Conservation (phyloP, 2,888 invertebrate genomes). For the Latrodectus elegans region DNA sequence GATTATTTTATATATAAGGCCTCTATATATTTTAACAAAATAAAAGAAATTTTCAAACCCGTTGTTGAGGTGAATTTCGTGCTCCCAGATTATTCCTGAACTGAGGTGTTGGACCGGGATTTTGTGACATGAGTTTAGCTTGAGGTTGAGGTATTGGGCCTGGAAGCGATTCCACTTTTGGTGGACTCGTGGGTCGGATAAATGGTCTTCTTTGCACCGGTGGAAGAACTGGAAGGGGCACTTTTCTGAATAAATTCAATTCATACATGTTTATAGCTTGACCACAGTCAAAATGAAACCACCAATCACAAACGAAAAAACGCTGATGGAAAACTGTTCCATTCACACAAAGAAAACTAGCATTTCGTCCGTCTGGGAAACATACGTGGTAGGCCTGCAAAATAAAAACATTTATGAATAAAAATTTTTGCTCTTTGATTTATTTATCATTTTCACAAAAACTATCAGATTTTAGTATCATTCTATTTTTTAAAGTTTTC, state of each 20-base stretch:
- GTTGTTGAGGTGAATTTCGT: too few relatives aligned
- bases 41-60: too few relatives aligned
- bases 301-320: slow-evolving; percentile 66
- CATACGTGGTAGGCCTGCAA: slow-evolving; percentile 67
- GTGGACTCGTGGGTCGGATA: slow-evolving; percentile 26
- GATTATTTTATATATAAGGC: too few relatives aligned
- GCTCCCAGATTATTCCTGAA: too few relatives aligned
- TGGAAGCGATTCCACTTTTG: slow-evolving; percentile 5
- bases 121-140: neutral
- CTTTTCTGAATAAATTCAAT: slow-evolving; percentile 50
- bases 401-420: neutral
- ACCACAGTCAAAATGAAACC: slow-evolving; percentile 62
- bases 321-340: slow-evolving; percentile 67
- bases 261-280: slow-evolving; percentile 49
- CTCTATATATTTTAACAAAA: too few relatives aligned
- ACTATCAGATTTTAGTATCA: too few relatives aligned
- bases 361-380: slow-evolving; percentile 66
- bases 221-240: slow-evolving; percentile 60
- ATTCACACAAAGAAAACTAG: slow-evolving; percentile 66
- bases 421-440: neutral
- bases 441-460: too few relatives aligned
- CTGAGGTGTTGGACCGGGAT: neutral
- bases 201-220: slow-evolving; percentile 43
- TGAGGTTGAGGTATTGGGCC: slow-evolving; percentile 33
- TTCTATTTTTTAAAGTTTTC: too few relatives aligned